Evolutionary conservation across 2,888 invertebrate species (phyloP), one percentile per base, ranked within the genome.

Genomic region (Epinotia demarniana): DNA sequence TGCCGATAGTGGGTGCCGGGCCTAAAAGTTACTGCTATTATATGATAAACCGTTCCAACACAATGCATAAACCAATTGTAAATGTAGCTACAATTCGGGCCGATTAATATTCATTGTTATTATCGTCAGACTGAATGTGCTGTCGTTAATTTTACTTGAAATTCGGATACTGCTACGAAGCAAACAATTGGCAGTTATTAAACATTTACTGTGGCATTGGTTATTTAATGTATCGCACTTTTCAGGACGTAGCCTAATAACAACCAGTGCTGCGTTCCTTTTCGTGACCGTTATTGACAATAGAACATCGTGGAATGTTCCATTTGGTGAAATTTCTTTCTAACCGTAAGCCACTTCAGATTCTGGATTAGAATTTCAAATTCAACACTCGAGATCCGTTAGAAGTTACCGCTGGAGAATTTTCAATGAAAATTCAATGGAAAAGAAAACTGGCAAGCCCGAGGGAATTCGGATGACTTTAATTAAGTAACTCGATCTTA

Each of bases 401-500:
- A 62, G 43, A 63, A 18, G 39, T 43, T 19, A 9, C 13, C 16
- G 43, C 23, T 39, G 23, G 13, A 49, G 13, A 49, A 12, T 49
- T 69, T 70, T 63, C 16, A 69, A 69, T 60, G 43, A 43, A 58
- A 68, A 68, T 68, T 68, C n/a, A 63, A 33, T 46, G 57, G 23
- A 58, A 75, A 71, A 66, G 27, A 66, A 71, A 66, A 71, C 49
- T 64, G 39, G 39, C 53, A 18, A 53, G 39, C 58, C 18, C 13
- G 53, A 23, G 55, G 43, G 74, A 58, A 71, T 75, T 63, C 19
- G 57, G 69, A 63, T 74, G 57, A 61, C 66, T 75, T 75, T 75
- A 75, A 75, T 75, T 75, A 75, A 75, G 75, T 67, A 75, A 75
- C 71, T 75, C 67, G 43, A 72, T 75, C 49, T 64, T 71, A 49